Percentiles rank a stretch among this genome's conserved stretches.
phyloP scores from a whole-genome alignment of 2,113 vertebrate genomes.

The Nerophis lumbriciformis region DNA sequence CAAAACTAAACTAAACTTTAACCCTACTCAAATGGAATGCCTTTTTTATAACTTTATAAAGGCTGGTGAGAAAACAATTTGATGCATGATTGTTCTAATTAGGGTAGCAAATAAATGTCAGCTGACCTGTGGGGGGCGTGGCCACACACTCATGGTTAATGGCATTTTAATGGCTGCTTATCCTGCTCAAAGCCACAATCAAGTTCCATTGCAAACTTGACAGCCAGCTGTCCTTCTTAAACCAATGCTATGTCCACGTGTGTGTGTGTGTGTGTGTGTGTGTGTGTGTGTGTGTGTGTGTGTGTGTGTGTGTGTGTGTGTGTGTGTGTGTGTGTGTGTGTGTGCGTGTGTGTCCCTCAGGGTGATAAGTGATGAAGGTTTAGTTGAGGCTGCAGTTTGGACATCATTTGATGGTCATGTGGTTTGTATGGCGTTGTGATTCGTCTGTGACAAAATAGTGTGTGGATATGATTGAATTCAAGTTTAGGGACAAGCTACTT shows the following conservation, averaged over 20 bases:
- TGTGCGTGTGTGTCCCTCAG: too few species aligned
- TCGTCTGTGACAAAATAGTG: conserved; percentile 5
- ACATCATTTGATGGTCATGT: conserved; percentile 24
- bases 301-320: too few species aligned
- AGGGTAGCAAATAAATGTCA: not conserved
- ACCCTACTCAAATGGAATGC: too few species aligned
- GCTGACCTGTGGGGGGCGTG: conserved; percentile 11
- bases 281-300: too few species aligned
- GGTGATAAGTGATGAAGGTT: too few species aligned
- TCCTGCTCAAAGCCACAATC: too few species aligned
- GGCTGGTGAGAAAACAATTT: conserved; percentile 12
- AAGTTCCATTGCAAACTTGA: too few species aligned
- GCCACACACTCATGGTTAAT: conserved; percentile 25
- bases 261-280: too few species aligned
- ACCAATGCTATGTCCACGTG: too few species aligned
- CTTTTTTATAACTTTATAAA: conserved; percentile 14
- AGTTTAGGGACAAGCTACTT: too few species aligned
- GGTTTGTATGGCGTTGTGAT: conserved; percentile 11
- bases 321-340: too few species aligned
- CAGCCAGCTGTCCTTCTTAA: too few species aligned
- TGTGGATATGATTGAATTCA: not conserved
- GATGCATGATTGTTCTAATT: conserved; percentile 20
- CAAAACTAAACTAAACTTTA: not conserved
- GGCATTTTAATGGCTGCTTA: conserved; percentile 16
- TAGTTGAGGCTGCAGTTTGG: conserved; percentile 33